A percentile compares a stretch with the other conserved stretches of the same genome.
These are phyloP conservation scores for Hirundichthys speculiger DNA, from an alignment of 2,113 vertebrate genomes.

Conservation along the genomic window DNA sequence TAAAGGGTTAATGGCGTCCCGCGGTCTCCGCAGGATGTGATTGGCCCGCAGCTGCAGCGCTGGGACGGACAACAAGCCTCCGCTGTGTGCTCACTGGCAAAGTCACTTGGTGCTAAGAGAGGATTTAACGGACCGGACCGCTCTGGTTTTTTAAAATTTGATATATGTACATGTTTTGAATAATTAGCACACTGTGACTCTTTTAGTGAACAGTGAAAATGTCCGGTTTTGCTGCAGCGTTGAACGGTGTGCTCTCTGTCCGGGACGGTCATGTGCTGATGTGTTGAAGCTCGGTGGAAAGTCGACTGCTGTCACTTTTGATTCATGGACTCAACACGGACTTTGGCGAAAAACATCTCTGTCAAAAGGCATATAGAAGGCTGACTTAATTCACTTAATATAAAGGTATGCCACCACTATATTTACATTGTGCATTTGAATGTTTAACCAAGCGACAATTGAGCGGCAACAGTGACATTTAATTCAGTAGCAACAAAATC, in stretches of 20 bases:
- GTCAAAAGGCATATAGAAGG: slow-evolving; percentile 39
- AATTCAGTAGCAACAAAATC: neutral
- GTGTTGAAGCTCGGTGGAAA: slow-evolving; percentile 38
- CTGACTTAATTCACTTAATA: slow-evolving; percentile 53
- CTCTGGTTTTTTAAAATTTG: neutral
- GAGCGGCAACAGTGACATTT: neutral
- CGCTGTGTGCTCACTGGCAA: slow-evolving; percentile 34
- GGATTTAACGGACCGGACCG: slow-evolving; percentile 12
- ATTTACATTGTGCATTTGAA: neutral
- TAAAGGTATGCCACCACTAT: slow-evolving; percentile 48
- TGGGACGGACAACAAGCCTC: slow-evolving; percentile 59
- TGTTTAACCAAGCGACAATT: neutral
- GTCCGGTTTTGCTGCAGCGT: neutral
- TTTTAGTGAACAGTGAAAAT: slow-evolving; percentile 9
- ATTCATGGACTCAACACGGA: slow-evolving; percentile 72
- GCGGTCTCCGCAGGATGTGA: slow-evolving; percentile 46
- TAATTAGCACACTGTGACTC: neutral
- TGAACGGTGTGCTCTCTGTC: slow-evolving; percentile 7
- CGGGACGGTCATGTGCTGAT: slow-evolving; percentile 2
- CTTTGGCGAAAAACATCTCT: slow-evolving; percentile 37
- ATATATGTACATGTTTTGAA: neutral
- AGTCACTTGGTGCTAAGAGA: slow-evolving; percentile 45
- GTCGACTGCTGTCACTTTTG: slow-evolving; percentile 54
- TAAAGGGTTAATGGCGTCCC: slow-evolving; percentile 58
- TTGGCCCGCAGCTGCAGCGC: slow-evolving; percentile 61